Evolutionary conservation across 2,113 vertebrate species (phyloP).

Genomic region (Cettia cetti): DNA sequence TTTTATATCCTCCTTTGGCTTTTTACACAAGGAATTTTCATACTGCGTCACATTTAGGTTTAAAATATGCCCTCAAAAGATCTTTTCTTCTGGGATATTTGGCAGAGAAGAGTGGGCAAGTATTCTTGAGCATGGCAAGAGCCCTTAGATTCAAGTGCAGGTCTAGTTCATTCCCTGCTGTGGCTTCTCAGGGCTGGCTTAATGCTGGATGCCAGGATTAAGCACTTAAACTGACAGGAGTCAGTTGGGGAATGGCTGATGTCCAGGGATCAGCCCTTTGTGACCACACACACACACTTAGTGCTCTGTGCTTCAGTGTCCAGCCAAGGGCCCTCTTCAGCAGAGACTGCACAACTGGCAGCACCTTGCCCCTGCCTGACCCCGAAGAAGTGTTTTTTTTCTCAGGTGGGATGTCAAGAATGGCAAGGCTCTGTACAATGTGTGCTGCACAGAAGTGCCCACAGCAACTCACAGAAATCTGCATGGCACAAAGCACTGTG

Average conservation of each 20-base stretch:
- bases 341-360: neutral
- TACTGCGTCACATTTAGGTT: neutral
- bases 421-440: accelerated
- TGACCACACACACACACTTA: accelerated
- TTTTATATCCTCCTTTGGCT: neutral
- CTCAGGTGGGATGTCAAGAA: neutral
- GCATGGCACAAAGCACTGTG: accelerated
- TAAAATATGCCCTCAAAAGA: neutral
- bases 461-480: neutral
- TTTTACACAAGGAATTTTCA: neutral
- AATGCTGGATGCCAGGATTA: neutral
- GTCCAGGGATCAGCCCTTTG: neutral
- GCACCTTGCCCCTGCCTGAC: neutral
- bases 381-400: neutral
- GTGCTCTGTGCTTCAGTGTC: neutral
- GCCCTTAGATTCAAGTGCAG: neutral
- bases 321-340: neutral
- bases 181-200: neutral
- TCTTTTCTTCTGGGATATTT: neutral
- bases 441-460: too few relatives aligned
- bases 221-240: neutral
- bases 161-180: neutral
- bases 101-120: neutral
- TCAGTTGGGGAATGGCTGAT: neutral
- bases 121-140: neutral